These are phyloP conservation scores for Sinella curviseta DNA, from an alignment of 1,140 invertebrate species.

Conservation along the genomic window DNA sequence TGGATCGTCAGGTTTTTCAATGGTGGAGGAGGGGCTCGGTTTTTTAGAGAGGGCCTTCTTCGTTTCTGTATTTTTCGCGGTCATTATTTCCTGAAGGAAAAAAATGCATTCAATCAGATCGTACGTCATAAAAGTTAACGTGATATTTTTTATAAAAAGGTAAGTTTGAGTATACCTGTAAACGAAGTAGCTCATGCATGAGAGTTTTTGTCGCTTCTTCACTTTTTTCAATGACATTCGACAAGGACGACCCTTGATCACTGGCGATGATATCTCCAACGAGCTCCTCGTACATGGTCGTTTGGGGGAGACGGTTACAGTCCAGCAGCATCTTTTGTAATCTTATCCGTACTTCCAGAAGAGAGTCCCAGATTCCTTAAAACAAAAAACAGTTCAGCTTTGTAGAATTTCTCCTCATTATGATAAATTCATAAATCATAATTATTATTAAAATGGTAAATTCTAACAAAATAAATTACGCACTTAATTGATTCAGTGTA, in stretches of 20 bases:
- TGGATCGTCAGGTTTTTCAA: conserved; percentile 56
- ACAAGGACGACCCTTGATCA: conserved; percentile 53
- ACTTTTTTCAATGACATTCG: conserved; percentile 55
- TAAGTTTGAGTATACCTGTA: conserved; percentile 60
- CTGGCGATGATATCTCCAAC: background rate
- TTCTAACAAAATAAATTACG: conserved; percentile 1
- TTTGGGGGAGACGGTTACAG: conserved; percentile 75
- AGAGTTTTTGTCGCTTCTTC: conserved; percentile 58
- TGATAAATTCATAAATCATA: no score
- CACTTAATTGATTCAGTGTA: conserved; percentile 66
- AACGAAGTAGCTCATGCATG: conserved; percentile 60
- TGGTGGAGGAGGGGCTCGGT: no score
- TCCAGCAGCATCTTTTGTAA: conserved; percentile 74
- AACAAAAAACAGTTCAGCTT: conserved; percentile 25
- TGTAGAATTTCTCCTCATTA: background rate
- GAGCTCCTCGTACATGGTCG: conserved; percentile 56
- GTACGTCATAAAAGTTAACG: no score
- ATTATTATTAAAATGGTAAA: no score
- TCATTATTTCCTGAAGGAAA: conserved; percentile 28
- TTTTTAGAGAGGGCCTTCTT: conserved; percentile 32
- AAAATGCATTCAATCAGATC: no score
- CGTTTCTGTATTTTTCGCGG: conserved; percentile 22
- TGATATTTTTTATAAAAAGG: background rate
- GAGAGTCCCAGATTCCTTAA: conserved; percentile 71
- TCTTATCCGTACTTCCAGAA: conserved; percentile 80